Base-by-base conservation (phyloP, 2,113 vertebrate species). In the Xenopus laevis region DNA sequence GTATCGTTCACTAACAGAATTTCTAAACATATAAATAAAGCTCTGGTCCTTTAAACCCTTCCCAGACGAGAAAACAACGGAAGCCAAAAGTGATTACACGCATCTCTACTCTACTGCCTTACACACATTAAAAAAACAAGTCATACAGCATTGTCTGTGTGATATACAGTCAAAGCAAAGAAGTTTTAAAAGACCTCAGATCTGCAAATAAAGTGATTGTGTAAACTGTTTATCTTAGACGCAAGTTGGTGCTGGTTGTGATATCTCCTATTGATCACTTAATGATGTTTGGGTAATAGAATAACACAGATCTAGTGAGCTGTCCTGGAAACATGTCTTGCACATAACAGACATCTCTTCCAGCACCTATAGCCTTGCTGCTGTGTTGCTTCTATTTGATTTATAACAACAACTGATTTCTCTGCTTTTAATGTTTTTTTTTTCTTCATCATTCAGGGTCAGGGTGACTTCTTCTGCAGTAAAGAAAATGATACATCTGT, bases 321-420 rank as follows among this genome's bases (percentile, higher is more conserved):
- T 53, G 55, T 27, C 44, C 44, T 68, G 17, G 65, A 68, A 75
- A 61, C 33, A 74, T 66, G 65, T 61, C 58, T 16, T 13, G 13
- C 23, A 75, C 72, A 55, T 68, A 75, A 68, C 65, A 47, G 47
- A 68, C 57, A 68, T 75, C 65, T 63, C 66, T 55, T 8, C 66
- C 67, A 76, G 57, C 57, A 57, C 66, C 65, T 76, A 21, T 46
- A 69, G 13, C n/a, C 66, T 16, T 52, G 23, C 7, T 52, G 23
- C 7, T 27, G n/a, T 63, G 65, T 63, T 69, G 15, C 55, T 55
- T 69, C 68, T 18, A 55, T 13, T 23, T 44, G 57, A 52, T 69
- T 69, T 63, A 55, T 63, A 75, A 68, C 45, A 60, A 60, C 58
- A 53, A 70, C 10, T 16, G 5, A 68, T 18, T 68, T 53, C n/a